phyloP scores from a whole-genome alignment of 2,888 invertebrate genomes.

The Dusona sp. region DNA sequence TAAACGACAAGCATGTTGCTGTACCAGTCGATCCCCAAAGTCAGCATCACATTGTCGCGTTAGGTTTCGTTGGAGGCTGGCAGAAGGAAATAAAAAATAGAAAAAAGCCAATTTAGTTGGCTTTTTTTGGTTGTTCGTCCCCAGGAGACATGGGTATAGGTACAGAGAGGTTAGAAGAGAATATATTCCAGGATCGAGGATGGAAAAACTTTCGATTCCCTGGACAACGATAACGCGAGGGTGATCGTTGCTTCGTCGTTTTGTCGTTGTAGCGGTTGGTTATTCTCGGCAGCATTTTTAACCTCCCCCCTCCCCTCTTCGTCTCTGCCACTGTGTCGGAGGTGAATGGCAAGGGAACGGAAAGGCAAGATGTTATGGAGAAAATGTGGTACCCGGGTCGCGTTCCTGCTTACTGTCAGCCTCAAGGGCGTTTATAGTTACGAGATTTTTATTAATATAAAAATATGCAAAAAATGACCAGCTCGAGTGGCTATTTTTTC shows the following conservation, averaged over 20 bases:
- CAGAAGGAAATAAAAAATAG: constrained; percentile 6
- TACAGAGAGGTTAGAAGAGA: constrained; percentile 19
- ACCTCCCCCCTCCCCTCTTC: neutral
- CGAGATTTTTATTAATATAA: constrained; percentile 14
- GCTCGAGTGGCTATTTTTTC: neutral
- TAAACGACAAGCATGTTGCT: neutral
- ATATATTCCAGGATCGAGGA: constrained; percentile 37
- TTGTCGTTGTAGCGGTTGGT: constrained; percentile 27
- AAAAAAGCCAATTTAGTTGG: constrained; percentile 4
- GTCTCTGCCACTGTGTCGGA: too few species aligned
- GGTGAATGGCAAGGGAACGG: constrained; percentile 25
- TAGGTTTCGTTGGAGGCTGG: neutral
- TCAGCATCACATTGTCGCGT: constrained; percentile 3
- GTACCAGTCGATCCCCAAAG: constrained; percentile 12
- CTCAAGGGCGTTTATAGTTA: constrained; percentile 10
- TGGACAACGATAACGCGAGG: constrained; percentile 52
- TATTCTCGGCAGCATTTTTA: constrained; percentile 40
- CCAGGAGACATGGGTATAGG: neutral
- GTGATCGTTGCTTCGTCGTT: constrained; percentile 46
- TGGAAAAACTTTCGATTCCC: constrained; percentile 66
- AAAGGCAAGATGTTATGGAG: neutral
- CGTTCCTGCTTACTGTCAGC: constrained; percentile 36
- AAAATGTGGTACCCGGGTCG: constrained; percentile 9
- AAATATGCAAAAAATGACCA: constrained; percentile 9
- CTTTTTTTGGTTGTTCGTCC: constrained; percentile 7